phyloP scores from a whole-genome alignment of 1,140 invertebrate species.

The Cydia pomonella region DNA sequence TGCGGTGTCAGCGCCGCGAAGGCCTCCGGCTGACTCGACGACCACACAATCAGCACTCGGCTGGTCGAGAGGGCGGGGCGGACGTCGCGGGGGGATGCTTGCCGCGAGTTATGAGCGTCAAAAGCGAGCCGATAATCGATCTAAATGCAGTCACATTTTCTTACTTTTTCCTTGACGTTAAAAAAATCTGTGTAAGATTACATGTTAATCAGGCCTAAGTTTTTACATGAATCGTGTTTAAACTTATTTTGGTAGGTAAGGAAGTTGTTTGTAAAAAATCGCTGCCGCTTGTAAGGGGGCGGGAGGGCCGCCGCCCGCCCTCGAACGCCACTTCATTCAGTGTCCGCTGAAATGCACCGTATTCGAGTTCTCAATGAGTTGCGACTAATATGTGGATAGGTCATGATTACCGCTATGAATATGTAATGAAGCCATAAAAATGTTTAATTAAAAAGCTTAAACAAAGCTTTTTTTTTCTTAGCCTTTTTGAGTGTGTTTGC shows the following conservation, averaged over 20 bases:
- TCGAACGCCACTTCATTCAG: slow-evolving; percentile 65
- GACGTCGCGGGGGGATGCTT: slow-evolving; percentile 41
- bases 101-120: slow-evolving; percentile 21
- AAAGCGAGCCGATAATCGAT: slow-evolving; percentile 15
- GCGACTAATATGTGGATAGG: not conserved
- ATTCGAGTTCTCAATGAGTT: slow-evolving; percentile 39
- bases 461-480: no score
- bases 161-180: not conserved
- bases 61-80: slow-evolving; percentile 52
- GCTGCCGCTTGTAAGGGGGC: slow-evolving; percentile 21
- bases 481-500: no score
- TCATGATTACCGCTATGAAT: not conserved
- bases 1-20: slow-evolving; percentile 66
- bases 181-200: not conserved
- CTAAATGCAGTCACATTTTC: not conserved
- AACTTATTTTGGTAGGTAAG: not conserved
- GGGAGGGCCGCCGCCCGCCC: slow-evolving; percentile 47
- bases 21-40: slow-evolving; percentile 69
- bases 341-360: slow-evolving; percentile 60
- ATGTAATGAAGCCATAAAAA: no score
- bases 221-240: not conserved
- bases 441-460: no score
- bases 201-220: not conserved
- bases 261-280: not conserved
- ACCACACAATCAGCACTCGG: slow-evolving; percentile 58